These are phyloP conservation scores for Rhodeus uyekii DNA, from an alignment of 2,797 vertebrate genomes.

Conservation along the genomic window DNA sequence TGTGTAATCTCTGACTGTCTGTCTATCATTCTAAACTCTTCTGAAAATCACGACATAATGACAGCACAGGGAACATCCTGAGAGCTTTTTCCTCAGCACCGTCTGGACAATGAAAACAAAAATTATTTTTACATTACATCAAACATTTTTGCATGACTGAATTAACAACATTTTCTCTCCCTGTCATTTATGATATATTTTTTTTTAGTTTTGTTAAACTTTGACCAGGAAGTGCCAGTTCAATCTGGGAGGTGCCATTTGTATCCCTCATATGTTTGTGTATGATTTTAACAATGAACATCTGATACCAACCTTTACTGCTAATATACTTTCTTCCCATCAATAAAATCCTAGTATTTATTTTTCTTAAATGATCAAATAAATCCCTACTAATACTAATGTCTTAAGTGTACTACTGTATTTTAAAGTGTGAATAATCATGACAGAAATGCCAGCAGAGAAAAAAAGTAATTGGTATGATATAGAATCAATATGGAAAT, in stretches of 20 bases:
- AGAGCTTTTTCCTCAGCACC: not conserved
- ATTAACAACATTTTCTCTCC: not conserved
- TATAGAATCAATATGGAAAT: not conserved
- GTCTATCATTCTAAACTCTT: slow-evolving; percentile 8
- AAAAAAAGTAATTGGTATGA: slow-evolving; percentile 4
- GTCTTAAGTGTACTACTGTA: not conserved
- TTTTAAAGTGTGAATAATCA: not conserved
- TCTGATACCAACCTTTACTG: not conserved
- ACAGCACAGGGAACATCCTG: not conserved
- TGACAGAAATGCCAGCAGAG: not conserved
- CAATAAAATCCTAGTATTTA: not conserved
- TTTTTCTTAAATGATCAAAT: not conserved
- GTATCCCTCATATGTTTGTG: not conserved
- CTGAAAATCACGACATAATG: not conserved
- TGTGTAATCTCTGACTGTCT: slow-evolving; percentile 20
- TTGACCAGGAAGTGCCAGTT: not conserved
- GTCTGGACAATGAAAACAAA: not conserved
- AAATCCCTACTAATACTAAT: not conserved
- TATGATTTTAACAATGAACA: not conserved
- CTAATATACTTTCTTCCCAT: not conserved
- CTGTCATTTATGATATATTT: not conserved
- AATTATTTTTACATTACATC: not conserved
- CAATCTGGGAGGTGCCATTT: not conserved
- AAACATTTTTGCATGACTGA: not conserved
- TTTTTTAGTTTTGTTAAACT: not conserved